Evolutionary conservation across 2,113 vertebrate species (phyloP).

Genomic region (Ginglymostoma cirratum): DNA sequence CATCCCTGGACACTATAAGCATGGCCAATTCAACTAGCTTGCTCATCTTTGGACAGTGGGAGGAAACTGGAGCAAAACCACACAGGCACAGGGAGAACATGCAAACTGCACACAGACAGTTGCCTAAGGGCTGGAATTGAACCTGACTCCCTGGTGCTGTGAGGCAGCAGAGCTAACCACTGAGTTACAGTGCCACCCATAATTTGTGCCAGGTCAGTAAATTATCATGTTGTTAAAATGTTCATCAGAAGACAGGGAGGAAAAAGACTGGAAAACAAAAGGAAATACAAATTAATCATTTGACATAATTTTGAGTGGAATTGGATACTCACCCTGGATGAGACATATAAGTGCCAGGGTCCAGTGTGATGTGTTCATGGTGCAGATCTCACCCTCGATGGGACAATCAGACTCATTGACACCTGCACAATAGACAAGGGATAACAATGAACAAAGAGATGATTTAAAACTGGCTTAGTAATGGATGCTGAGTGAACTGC

Average conservation of each 20-base stretch:
- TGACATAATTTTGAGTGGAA: no score
- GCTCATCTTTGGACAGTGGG: no score
- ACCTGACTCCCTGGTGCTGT: no score
- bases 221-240: not conserved
- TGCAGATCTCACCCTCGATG: not conserved
- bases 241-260: not conserved
- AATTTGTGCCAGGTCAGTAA: not conserved
- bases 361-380: not conserved
- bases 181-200: no score
- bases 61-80: no score
- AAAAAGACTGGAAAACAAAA: not conserved
- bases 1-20: no score
- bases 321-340: slow-evolving; percentile 10
- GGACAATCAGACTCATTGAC: slow-evolving; percentile 11
- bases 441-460: not conserved
- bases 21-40: no score
- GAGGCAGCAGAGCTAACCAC: no score
- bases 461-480: not conserved
- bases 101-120: no score
- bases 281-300: not conserved
- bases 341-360: not conserved
- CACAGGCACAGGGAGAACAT: no score
- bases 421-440: slow-evolving; percentile 1
- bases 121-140: no score
- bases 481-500: not conserved